phyloP scores from a whole-genome alignment of 2,113 vertebrate genomes.

The Takifugu bimaculatus region DNA sequence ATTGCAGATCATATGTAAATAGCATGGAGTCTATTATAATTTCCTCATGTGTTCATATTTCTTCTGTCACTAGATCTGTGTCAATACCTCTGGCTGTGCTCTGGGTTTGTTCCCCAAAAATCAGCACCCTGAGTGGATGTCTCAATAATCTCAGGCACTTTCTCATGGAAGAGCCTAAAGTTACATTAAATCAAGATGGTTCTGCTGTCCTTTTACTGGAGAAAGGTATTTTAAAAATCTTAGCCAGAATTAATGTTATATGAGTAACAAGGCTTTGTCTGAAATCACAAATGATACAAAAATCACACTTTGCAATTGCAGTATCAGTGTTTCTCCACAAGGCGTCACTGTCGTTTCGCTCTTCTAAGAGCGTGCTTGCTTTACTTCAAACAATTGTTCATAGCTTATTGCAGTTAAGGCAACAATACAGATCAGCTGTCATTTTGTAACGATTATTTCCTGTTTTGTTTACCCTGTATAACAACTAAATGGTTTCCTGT shows the following conservation, averaged over 20 bases:
- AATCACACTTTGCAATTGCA: no score
- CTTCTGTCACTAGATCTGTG: constrained; percentile 41
- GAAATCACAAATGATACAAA: no score
- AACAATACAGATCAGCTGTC: no score
- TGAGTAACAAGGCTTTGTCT: no score
- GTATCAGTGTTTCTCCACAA: neutral
- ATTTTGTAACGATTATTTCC: no score
- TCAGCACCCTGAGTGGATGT: constrained; percentile 75
- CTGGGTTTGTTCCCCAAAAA: constrained; percentile 74
- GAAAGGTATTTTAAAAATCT: constrained; percentile 24
- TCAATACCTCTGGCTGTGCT: constrained; percentile 79
- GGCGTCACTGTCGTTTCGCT: neutral
- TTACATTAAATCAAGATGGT: constrained; percentile 73
- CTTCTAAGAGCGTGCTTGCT: neutral
- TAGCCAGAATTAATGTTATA: no score
- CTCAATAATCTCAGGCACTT: constrained; percentile 67
- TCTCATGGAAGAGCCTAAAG: constrained; percentile 59
- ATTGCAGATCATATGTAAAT: no score
- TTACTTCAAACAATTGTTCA: neutral
- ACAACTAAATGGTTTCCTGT: neutral
- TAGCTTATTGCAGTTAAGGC: neutral
- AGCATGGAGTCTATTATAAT: neutral
- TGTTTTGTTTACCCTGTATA: no score
- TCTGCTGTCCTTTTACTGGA: constrained; percentile 67
- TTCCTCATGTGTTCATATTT: neutral